Percentiles rank a stretch among this genome's conserved stretches.
Conservation (phyloP, 2,797 vertebrate genomes). For the Diplodus sargus region DNA sequence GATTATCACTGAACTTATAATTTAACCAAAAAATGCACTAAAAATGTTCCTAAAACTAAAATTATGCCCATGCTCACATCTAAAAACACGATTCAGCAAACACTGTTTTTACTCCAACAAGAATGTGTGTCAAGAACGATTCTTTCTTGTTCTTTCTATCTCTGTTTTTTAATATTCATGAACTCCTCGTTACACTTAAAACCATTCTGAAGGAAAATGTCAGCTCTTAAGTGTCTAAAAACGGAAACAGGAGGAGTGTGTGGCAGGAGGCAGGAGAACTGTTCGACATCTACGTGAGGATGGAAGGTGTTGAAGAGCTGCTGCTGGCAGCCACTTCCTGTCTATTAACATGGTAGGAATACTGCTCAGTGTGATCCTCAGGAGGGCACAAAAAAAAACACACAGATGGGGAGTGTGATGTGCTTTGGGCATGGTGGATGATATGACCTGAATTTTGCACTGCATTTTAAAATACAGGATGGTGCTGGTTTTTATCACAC, state of each 20-base stretch:
- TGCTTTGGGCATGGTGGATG: constrained; percentile 57
- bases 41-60: constrained; percentile 16
- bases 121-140: constrained; percentile 23
- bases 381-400: constrained; percentile 47
- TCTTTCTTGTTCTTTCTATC: constrained; percentile 13
- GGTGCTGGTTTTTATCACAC: constrained; percentile 37
- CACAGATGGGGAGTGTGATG: constrained; percentile 60
- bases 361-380: constrained; percentile 50
- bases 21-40: neutral
- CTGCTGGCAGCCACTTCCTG: constrained; percentile 62
- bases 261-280: constrained; percentile 38
- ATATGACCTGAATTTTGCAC: constrained; percentile 62
- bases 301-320: constrained; percentile 58
- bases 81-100: constrained; percentile 1
- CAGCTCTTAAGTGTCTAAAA: constrained; percentile 49
- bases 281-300: constrained; percentile 40
- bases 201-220: constrained; percentile 51
- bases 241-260: constrained; percentile 39
- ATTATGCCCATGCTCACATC: neutral
- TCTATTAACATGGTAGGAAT: constrained; percentile 62
- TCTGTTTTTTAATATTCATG: constrained; percentile 14
- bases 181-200: constrained; percentile 37
- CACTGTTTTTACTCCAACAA: constrained; percentile 4
- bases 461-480: constrained; percentile 23
- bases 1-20: neutral